Conservation (phyloP, 1,140 invertebrate genomes). For the Pogonognathellus flavescens region DNA sequence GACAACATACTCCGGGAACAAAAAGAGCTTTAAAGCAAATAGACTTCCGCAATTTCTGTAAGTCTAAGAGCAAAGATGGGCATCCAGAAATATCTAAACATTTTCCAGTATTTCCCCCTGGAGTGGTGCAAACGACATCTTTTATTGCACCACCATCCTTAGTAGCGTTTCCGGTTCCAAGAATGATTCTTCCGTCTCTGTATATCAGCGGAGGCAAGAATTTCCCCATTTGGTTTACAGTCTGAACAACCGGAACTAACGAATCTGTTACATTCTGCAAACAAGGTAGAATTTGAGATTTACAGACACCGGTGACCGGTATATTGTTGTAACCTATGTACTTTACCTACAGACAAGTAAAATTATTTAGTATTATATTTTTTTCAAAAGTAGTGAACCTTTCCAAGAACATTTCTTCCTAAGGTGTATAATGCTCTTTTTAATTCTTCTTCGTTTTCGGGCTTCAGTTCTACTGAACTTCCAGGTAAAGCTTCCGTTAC, state of each 20-base stretch:
- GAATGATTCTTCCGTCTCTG: slow-evolving; percentile 68
- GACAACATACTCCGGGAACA: slow-evolving; percentile 76
- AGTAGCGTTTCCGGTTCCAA: slow-evolving; percentile 66
- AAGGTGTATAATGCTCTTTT: slow-evolving; percentile 83
- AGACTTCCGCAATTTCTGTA: slow-evolving; percentile 85
- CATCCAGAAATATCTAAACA: slow-evolving; percentile 91
- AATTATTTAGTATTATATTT: too few relatives aligned
- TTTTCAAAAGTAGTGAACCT: slow-evolving; percentile 66
- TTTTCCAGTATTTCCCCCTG: slow-evolving; percentile 81
- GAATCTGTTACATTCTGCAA: slow-evolving; percentile 80
- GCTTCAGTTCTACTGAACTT: slow-evolving; percentile 47
- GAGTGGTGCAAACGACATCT: slow-evolving; percentile 79
- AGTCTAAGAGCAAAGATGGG: slow-evolving; percentile 86
- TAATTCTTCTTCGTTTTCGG: slow-evolving; percentile 71
- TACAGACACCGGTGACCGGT: too few relatives aligned
- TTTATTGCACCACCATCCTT: slow-evolving; percentile 63
- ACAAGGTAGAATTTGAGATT: too few relatives aligned
- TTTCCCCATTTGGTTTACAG: slow-evolving; percentile 68
- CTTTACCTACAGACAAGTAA: too few relatives aligned
- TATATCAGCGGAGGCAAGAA: slow-evolving; percentile 75
- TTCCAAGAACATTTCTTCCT: slow-evolving; percentile 83
- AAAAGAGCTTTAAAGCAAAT: slow-evolving; percentile 93
- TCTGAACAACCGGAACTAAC: slow-evolving; percentile 80
- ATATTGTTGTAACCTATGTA: too few relatives aligned
- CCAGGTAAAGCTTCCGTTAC: background rate